A percentile compares a stretch with the other conserved stretches of the same genome.
Evolutionary conservation across 2,113 vertebrate species (phyloP).

Genomic region (Trinectes maculatus): DNA sequence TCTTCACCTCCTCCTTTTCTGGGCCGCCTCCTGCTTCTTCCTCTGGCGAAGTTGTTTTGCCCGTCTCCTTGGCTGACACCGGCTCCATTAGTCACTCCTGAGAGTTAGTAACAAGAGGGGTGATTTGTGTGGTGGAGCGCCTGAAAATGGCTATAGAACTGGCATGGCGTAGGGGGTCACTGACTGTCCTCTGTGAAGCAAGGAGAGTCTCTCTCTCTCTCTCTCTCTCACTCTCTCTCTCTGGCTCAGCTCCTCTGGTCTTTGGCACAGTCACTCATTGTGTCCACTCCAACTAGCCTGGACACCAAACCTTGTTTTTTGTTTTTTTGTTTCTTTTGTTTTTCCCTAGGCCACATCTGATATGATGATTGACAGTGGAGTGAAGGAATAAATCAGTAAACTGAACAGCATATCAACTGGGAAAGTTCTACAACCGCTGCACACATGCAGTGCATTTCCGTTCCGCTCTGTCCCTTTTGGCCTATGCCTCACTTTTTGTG

Average conservation of each 20-base stretch:
- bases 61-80: conserved; percentile 31
- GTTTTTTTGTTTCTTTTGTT: too few relatives aligned
- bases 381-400: too few relatives aligned
- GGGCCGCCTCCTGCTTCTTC: not conserved
- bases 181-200: conserved; percentile 12
- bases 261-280: conserved; percentile 8
- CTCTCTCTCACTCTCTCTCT: too few relatives aligned
- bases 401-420: too few relatives aligned
- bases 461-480: too few relatives aligned
- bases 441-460: too few relatives aligned
- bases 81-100: conserved; percentile 28
- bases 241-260: conserved; percentile 10
- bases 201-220: not conserved
- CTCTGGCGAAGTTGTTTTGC: not conserved
- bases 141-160: conserved; percentile 15
- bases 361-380: too few relatives aligned
- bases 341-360: too few relatives aligned
- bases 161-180: not conserved
- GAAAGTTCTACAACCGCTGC: too few relatives aligned
- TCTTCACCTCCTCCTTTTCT: conserved; percentile 15
- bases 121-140: conserved; percentile 43
- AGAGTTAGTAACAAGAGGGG: conserved; percentile 33
- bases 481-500: too few relatives aligned
- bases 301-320: not conserved
- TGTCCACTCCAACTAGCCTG: not conserved